These are phyloP conservation scores for Aleiodes sp. DNA, from an alignment of 1,140 invertebrate genomes.

Conservation along the genomic window DNA sequence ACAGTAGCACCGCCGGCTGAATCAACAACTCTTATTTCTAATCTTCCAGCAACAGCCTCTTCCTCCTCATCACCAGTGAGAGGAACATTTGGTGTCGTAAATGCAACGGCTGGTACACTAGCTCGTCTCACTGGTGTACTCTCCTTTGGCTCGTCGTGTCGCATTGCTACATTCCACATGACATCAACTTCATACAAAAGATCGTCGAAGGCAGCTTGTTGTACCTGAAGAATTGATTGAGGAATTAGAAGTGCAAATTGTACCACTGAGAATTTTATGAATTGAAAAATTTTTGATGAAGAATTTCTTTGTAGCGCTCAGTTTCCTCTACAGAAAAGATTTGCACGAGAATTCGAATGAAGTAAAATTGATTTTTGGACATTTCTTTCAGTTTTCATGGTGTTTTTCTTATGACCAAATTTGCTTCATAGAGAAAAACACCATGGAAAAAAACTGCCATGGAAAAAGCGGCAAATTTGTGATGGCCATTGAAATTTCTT, in stretches of 20 bases:
- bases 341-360: too few relatives aligned
- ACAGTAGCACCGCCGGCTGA: constrained; percentile 63
- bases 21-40: constrained; percentile 82
- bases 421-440: too few relatives aligned
- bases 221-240: constrained; percentile 65
- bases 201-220: constrained; percentile 87
- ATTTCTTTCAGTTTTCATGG: too few relatives aligned
- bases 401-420: too few relatives aligned
- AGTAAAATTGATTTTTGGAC: too few relatives aligned
- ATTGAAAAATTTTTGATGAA: not conserved
- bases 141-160: constrained; percentile 52
- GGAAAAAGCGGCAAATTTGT: not conserved
- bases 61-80: constrained; percentile 62
- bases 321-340: too few relatives aligned
- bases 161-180: constrained; percentile 78
- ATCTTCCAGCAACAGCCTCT: constrained; percentile 76
- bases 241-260: constrained; percentile 12
- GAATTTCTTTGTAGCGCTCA: too few relatives aligned
- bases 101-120: constrained; percentile 55
- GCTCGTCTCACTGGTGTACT: constrained; percentile 45
- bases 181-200: constrained; percentile 84
- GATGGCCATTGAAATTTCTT: not conserved
- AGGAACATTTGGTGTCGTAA: constrained; percentile 43
- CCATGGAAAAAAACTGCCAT: not conserved
- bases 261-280: not conserved